Conservation (phyloP, 2,888 invertebrate species). For the Cloeon dipterum region DNA sequence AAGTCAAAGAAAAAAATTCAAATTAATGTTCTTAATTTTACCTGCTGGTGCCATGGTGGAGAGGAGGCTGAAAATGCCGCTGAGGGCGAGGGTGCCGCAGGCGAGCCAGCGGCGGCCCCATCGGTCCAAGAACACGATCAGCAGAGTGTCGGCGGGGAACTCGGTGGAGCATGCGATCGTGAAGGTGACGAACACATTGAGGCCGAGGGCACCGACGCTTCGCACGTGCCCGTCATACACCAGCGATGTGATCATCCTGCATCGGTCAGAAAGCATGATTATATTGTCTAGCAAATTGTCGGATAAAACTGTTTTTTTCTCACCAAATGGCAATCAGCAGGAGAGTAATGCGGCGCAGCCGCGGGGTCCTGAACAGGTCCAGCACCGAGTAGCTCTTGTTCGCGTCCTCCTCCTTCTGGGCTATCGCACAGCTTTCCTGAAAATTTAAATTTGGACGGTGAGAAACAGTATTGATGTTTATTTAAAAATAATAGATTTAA, state of each 20-base stretch:
- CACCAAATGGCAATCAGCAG: conserved; percentile 61
- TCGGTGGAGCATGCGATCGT: conserved; percentile 66
- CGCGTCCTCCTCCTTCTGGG: conserved; percentile 44
- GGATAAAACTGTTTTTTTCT: conserved; percentile 1
- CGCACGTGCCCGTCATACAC: conserved; percentile 76
- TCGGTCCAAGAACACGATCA: conserved; percentile 50
- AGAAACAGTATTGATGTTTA: too few relatives aligned
- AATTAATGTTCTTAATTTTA: too few relatives aligned
- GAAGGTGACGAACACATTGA: conserved; percentile 67
- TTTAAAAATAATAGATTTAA: too few relatives aligned
- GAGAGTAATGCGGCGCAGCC: conserved; percentile 49
- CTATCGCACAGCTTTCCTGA: conserved; percentile 39
- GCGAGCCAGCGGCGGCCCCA: conserved; percentile 73
- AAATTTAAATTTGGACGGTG: too few relatives aligned
- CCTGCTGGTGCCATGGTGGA: conserved; percentile 52
- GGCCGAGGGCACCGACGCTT: conserved; percentile 61
- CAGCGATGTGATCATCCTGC: conserved; percentile 61
- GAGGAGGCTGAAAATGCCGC: conserved; percentile 56
- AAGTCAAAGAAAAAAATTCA: too few relatives aligned
- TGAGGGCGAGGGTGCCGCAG: conserved; percentile 56
- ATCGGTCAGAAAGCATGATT: conserved; percentile 7
- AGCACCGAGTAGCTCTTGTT: conserved; percentile 51
- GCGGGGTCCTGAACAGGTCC: conserved; percentile 57
- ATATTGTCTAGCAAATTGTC: too few relatives aligned
- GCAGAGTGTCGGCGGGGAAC: conserved; percentile 59